Base-by-base conservation (phyloP, 2,888 invertebrate genomes). In the Clitarchus hookeri region DNA sequence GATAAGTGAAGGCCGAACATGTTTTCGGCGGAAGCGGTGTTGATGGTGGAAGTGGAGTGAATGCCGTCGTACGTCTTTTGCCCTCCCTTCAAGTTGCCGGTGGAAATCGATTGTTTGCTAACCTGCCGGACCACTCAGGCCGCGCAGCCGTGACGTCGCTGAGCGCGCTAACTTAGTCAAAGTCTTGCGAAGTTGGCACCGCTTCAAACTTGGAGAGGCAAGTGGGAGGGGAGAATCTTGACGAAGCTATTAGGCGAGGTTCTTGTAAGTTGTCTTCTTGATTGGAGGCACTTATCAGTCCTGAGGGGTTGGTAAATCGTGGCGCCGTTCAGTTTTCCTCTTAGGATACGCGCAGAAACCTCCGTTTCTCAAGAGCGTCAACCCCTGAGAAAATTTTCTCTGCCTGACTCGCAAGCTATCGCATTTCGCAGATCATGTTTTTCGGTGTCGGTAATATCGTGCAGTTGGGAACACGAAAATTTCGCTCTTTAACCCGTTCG, bases 231-330 rank as follows among this genome's bases (percentile, higher is more conserved):
- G 83, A 26, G 82, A 85, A 85, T 85, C 85, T 85, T 85, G 85
- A 77, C 83, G 84, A 54, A 65, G 85, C 78, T 84, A 85, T 85
- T 85, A 85, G 26, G 78, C 53, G 25, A 48, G 79, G 80, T 79
- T 84, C 85, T 85, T 85, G 84, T 78, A 85, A 85, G 48, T 85
- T 85, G 85, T 85, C 79, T 48, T 53, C 85, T 53, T 85, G 80
- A 85, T 85, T 85, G 85, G 85, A 65, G 85, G 85, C 27, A 79
- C 85, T 78, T 80, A 53, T 80, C 85, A 44, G 48, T 27, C 48
- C 85, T 48, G 48, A 85, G 48, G 79, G 80, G 80, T 85, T 80
- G 79, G 79, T 53, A 80, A 85, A 44, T 85, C 27, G 19, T 65
- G n/a, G 65, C 65, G 65, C 65, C n/a, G 8, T n/a, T 19, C 65